Evolutionary conservation across 2,888 invertebrate species (phyloP).

Genomic region (Protophormia terraenovae): DNA sequence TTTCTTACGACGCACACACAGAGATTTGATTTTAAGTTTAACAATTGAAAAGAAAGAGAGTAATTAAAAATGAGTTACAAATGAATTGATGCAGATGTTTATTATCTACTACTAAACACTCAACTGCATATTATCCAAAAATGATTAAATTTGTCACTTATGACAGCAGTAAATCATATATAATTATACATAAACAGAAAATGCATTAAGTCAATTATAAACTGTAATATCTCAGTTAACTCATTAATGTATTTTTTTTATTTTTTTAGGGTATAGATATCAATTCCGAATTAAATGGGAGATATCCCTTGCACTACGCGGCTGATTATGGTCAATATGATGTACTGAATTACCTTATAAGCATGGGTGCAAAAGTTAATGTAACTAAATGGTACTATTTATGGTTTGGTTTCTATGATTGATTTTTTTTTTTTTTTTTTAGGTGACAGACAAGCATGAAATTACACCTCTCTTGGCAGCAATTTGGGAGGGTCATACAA

Average conservation of each 20-base stretch:
- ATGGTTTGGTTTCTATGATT: neutral
- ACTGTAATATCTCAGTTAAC: no score
- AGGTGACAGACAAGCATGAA: constrained; percentile 97
- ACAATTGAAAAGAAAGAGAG: no score
- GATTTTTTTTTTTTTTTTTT: constrained; percentile 65
- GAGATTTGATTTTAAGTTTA: no score
- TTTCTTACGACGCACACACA: no score
- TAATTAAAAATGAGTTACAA: no score
- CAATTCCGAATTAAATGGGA: constrained; percentile 93
- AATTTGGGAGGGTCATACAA: constrained; percentile 97
- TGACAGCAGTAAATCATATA: no score
- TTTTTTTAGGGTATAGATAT: constrained; percentile 80
- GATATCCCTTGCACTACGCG: constrained; percentile 95
- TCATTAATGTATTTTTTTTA: neutral
- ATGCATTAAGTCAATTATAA: no score
- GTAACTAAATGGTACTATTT: constrained; percentile 84
- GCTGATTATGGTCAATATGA: constrained; percentile 97
- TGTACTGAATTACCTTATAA: constrained; percentile 92
- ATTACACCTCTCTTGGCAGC: constrained; percentile 96
- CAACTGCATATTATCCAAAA: no score
- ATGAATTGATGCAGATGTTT: no score
- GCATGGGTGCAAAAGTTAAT: constrained; percentile 95
- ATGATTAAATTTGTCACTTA: no score
- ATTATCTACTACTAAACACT: no score
- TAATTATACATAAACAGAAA: no score